Evolutionary conservation across 2,113 vertebrate species (phyloP).

Genomic region (Phrynosoma platyrhinos): DNA sequence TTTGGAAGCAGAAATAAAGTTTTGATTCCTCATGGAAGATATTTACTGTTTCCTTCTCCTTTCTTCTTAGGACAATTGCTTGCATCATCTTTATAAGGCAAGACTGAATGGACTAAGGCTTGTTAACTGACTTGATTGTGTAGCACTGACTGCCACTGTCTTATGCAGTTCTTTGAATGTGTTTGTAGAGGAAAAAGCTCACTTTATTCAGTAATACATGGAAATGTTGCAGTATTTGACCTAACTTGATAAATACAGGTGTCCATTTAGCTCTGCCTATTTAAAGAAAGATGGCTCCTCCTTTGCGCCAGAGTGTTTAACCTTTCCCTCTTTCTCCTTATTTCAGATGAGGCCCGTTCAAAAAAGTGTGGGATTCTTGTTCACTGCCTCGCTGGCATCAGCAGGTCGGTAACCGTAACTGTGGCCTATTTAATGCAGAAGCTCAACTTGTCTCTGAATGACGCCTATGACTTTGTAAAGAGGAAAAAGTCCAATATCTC

Average conservation of each 20-base stretch:
- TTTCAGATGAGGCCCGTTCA: constrained; percentile 96
- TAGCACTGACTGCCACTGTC: background rate
- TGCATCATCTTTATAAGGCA: background rate
- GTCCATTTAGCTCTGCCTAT: constrained; percentile 51
- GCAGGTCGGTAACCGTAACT: constrained; percentile 96
- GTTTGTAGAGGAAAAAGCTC: background rate
- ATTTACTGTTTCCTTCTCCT: background rate
- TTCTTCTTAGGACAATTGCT: background rate
- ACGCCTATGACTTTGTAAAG: constrained; percentile 98
- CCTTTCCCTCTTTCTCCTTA: constrained; percentile 43
- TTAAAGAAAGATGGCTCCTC: background rate
- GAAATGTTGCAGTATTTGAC: background rate
- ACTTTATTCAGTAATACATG: background rate
- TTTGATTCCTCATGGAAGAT: constrained; percentile 1
- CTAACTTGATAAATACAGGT: constrained; percentile 38
- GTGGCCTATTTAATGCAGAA: constrained; percentile 99
- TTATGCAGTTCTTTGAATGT: background rate
- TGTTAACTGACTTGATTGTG: background rate
- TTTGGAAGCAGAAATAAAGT: background rate
- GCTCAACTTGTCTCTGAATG: constrained; percentile 97
- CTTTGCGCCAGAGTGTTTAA: constrained; percentile 60
- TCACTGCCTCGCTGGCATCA: constrained; percentile 98
- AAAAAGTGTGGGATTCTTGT: constrained; percentile 98
- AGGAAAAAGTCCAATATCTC: constrained; percentile 99
- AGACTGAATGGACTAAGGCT: background rate